Evolutionary conservation across 2,797 vertebrate genomes (phyloP).

Genomic region (Gymnocypris eckloni): DNA sequence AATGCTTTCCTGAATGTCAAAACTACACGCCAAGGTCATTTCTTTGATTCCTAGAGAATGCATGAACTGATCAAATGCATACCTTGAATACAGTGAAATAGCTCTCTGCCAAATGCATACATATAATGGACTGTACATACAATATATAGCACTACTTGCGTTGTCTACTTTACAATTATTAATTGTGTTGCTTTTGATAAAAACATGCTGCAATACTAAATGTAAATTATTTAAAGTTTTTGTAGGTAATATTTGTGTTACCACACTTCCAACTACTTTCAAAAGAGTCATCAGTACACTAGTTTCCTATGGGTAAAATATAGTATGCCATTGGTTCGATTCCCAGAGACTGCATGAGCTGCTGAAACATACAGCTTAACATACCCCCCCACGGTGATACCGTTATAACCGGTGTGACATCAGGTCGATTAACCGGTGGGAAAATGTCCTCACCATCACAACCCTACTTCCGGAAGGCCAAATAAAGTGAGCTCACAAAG

Average conservation of each 20-base stretch:
- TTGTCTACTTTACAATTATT: neutral
- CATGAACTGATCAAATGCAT: neutral
- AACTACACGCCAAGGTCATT: neutral
- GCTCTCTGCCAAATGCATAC: neutral
- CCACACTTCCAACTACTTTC: too few relatives aligned
- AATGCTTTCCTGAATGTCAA: neutral
- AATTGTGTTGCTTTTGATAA: neutral
- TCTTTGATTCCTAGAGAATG: neutral
- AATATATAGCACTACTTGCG: neutral
- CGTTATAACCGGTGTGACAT: too few relatives aligned
- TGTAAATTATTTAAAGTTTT: neutral
- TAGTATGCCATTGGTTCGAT: neutral
- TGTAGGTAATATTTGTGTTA: too few relatives aligned
- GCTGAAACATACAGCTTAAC: neutral
- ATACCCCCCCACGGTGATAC: too few relatives aligned
- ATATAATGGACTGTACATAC: neutral
- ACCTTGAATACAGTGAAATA: neutral
- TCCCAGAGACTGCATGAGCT: neutral
- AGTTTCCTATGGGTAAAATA: neutral
- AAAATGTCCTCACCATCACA: too few relatives aligned
- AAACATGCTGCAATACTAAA: neutral
- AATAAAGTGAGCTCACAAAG: too few relatives aligned
- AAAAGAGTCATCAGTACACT: too few relatives aligned
- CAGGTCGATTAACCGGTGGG: too few relatives aligned
- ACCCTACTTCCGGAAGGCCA: too few relatives aligned